Evolutionary conservation across 35 echinoderm and acorn worm genomes (phyloP).

Genomic region (Anneissia japonica): DNA sequence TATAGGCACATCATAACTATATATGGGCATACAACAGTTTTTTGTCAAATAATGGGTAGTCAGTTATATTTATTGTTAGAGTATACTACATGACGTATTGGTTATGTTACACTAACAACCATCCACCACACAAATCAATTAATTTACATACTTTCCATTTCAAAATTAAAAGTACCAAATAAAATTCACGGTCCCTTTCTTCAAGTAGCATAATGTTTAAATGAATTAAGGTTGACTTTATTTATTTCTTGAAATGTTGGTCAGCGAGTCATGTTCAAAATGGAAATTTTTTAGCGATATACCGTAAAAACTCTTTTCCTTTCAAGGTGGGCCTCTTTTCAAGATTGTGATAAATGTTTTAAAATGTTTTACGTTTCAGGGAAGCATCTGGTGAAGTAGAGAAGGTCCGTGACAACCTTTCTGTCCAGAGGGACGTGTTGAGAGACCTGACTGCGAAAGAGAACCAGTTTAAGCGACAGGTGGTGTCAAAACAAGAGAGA

Average conservation of each 20-base stretch:
- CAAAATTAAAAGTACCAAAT: too few relatives aligned
- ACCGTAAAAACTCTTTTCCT: not conserved
- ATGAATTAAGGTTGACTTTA: not conserved
- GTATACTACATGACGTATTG: too few relatives aligned
- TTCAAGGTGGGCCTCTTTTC: not conserved
- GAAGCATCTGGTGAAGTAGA: conserved; percentile 47
- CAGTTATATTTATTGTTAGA: too few relatives aligned
- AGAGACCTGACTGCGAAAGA: conserved; percentile 55
- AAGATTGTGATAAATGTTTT: not conserved
- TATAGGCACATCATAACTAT: too few relatives aligned
- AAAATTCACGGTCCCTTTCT: too few relatives aligned
- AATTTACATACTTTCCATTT: too few relatives aligned
- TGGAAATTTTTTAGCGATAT: not conserved
- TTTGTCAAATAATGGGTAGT: too few relatives aligned
- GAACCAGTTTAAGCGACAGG: conserved; percentile 44
- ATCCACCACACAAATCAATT: too few relatives aligned
- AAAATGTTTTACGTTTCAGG: conserved; percentile 14
- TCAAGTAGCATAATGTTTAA: too few relatives aligned
- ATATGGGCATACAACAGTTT: too few relatives aligned
- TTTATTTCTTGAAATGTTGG: not conserved
- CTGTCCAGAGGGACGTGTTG: conserved; percentile 52
- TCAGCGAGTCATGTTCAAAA: not conserved
- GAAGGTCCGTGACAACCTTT: conserved; percentile 45
- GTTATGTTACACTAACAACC: too few relatives aligned
- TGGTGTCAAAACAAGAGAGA: conserved; percentile 72